Percentiles rank a stretch among this genome's conserved stretches.
These are phyloP conservation scores for Jacana jacana DNA, from an alignment of 2,113 vertebrate species.

Conservation along the genomic window DNA sequence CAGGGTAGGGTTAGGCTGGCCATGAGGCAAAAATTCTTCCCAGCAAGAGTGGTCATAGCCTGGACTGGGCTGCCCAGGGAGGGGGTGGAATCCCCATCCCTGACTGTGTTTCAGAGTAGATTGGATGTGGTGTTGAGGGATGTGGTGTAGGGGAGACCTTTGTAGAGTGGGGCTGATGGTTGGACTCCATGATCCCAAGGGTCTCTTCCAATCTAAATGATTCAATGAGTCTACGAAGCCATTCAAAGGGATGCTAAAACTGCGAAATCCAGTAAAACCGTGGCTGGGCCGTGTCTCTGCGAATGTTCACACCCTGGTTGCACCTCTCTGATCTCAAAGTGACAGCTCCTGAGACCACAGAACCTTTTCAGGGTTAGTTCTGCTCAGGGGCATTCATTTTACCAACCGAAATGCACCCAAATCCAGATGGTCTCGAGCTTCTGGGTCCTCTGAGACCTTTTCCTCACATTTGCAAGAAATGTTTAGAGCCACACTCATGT, in stretches of 20 bases:
- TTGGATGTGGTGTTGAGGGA: no score
- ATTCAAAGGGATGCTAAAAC: neutral
- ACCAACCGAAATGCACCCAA: neutral
- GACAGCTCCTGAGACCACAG: neutral
- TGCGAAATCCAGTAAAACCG: neutral
- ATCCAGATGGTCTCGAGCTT: neutral
- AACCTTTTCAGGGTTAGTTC: neutral
- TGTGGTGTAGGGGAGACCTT: no score
- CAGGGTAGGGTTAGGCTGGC: no score
- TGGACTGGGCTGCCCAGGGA: no score
- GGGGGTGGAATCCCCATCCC: no score
- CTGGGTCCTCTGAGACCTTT: neutral
- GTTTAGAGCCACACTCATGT: neutral
- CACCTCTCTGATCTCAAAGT: neutral
- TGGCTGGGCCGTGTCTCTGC: rapidly evolving
- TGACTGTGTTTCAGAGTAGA: no score
- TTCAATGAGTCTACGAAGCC: no score
- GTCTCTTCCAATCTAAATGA: no score
- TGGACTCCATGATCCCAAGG: no score
- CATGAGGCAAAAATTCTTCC: no score
- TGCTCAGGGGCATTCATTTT: neutral
- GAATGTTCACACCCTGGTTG: neutral
- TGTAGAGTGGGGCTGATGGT: no score
- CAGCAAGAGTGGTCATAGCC: no score
- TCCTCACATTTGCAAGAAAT: neutral